These are phyloP conservation scores for Amphilophus citrinellus DNA, from an alignment of 2,113 vertebrate genomes.

Conservation along the genomic window DNA sequence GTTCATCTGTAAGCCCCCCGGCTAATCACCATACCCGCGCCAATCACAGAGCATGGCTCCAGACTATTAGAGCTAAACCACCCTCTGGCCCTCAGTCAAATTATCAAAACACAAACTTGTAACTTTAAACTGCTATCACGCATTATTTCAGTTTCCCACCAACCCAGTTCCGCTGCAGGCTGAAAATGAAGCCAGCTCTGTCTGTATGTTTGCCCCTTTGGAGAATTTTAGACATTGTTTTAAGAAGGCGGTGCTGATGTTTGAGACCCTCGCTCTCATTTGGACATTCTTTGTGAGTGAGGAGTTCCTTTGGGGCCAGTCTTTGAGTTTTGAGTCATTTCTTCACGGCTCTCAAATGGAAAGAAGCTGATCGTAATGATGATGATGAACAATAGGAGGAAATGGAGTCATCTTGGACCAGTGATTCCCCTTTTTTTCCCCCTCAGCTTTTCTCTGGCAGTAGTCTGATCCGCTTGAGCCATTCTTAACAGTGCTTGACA, in stretches of 20 bases:
- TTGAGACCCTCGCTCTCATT: slow-evolving; percentile 66
- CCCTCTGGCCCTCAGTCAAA: slow-evolving; percentile 68
- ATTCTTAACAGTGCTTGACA: slow-evolving; percentile 35
- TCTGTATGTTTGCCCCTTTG: slow-evolving; percentile 29
- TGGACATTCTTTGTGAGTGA: slow-evolving; percentile 78
- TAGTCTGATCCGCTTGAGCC: slow-evolving; percentile 40
- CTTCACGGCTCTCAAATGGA: slow-evolving; percentile 65
- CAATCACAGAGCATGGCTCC: slow-evolving; percentile 63
- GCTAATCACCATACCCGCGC: slow-evolving; percentile 65
- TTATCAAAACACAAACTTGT: slow-evolving; percentile 71
- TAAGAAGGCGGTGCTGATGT: slow-evolving; percentile 55
- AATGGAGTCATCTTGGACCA: slow-evolving; percentile 64
- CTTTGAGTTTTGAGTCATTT: slow-evolving; percentile 75
- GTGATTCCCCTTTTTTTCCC: slow-evolving; percentile 10
- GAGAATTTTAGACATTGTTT: slow-evolving; percentile 61
- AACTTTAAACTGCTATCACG: slow-evolving; percentile 72
- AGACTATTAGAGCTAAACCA: slow-evolving; percentile 43
- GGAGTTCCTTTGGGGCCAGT: slow-evolving; percentile 62
- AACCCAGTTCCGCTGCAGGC: slow-evolving; percentile 45
- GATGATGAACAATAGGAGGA: slow-evolving; percentile 57
- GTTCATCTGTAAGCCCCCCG: slow-evolving; percentile 57
- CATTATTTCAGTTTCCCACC: slow-evolving; percentile 63
- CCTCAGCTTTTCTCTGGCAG: slow-evolving; percentile 18
- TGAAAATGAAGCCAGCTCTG: slow-evolving; percentile 49
- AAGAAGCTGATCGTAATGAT: slow-evolving; percentile 36